A percentile compares a stretch with the other conserved stretches of the same genome.
phyloP scores from a whole-genome alignment of 2,888 invertebrate genomes.

The Trissolcus brochymenae region DNA sequence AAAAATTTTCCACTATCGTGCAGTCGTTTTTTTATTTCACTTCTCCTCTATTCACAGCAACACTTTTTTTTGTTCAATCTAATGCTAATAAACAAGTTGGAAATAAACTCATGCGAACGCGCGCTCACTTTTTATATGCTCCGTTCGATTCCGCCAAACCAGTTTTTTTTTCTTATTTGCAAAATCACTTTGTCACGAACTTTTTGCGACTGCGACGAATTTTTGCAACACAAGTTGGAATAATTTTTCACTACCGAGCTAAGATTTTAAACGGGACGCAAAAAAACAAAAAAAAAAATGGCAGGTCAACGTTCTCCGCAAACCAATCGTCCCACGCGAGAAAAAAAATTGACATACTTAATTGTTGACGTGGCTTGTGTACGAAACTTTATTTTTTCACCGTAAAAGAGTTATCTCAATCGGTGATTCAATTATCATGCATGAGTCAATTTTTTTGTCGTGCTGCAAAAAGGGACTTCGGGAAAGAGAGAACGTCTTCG shows the following conservation, averaged over 20 bases:
- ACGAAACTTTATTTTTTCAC: background rate
- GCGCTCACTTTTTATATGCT: no score
- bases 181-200: no score
- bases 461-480: background rate
- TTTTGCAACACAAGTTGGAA: no score
- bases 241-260: no score
- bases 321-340: background rate
- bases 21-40: background rate
- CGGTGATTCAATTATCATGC: no score
- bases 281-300: background rate
- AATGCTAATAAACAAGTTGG: background rate
- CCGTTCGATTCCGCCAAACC: background rate
- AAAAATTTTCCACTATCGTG: conserved; percentile 43
- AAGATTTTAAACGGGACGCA: no score
- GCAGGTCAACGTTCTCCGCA: background rate
- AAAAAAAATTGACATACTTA: background rate
- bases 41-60: conserved; percentile 2
- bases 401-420: no score
- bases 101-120: background rate
- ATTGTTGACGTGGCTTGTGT: background rate
- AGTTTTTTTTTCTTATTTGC: no score
- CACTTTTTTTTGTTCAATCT: background rate
- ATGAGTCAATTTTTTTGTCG: background rate
- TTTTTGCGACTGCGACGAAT: no score
- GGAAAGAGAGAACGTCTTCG: background rate